Evolutionary conservation across 2,797 vertebrate species (phyloP).

Genomic region (Hozukius guyotensis): DNA sequence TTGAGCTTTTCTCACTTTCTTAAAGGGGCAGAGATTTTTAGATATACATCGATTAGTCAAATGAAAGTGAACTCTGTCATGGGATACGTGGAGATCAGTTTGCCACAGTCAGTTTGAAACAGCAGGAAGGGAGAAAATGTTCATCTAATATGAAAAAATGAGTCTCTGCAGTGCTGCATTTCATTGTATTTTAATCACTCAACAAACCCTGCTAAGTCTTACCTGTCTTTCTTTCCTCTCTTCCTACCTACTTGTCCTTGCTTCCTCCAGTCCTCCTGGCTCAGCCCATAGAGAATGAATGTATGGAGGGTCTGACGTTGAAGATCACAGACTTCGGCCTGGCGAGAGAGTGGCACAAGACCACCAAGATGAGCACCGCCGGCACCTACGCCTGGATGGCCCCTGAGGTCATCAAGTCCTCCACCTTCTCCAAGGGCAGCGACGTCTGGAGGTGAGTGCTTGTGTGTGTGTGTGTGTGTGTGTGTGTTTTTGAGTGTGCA

Average conservation of each 20-base stretch:
- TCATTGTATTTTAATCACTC: background rate
- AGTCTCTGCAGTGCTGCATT: background rate
- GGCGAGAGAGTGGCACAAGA: conserved; percentile 93
- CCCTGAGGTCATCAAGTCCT: conserved; percentile 92
- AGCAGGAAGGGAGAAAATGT: conserved; percentile 55
- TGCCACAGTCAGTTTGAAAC: background rate
- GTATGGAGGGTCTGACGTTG: conserved; percentile 88
- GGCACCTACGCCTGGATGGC: conserved; percentile 96
- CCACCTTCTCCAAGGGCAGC: conserved; percentile 92
- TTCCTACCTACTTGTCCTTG: background rate
- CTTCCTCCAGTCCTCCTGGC: conserved; percentile 86
- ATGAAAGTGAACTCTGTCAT: background rate
- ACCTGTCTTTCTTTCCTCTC: background rate
- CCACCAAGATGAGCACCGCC: conserved; percentile 92
- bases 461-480: background rate
- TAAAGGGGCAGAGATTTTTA: background rate
- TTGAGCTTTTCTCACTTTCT: too few relatives aligned
- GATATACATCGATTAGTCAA: background rate
- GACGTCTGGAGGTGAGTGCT: conserved; percentile 90
- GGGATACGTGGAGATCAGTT: background rate
- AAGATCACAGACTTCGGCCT: conserved; percentile 94
- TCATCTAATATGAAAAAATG: too few relatives aligned
- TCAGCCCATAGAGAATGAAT: conserved; percentile 87
- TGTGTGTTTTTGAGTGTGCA: background rate
- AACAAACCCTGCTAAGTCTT: background rate